Conservation (phyloP, 92 coral and sea anemone species). For the Metridium senile region DNA sequence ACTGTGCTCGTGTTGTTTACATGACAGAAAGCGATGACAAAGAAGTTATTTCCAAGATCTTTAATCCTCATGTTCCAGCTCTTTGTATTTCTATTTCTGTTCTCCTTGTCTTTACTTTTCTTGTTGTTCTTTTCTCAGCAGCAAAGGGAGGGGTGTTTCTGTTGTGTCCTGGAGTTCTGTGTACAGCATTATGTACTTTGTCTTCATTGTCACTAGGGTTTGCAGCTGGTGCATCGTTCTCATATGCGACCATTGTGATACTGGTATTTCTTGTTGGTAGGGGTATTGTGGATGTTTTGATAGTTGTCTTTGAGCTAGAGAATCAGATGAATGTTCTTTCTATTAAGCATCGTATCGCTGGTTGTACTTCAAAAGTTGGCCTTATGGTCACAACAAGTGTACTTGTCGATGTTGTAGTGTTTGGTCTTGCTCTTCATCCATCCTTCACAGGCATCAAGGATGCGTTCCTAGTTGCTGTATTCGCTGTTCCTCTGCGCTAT, state of each 20-base stretch:
- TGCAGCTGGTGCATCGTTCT: slow-evolving; percentile 32
- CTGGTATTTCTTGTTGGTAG: slow-evolving; percentile 43
- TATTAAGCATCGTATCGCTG: slow-evolving; percentile 44
- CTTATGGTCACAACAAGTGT: slow-evolving; percentile 47
- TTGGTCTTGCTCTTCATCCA: slow-evolving; percentile 34
- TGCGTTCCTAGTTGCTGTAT: slow-evolving; percentile 32
- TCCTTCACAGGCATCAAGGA: slow-evolving; percentile 45
- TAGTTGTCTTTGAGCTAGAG: slow-evolving; percentile 48
- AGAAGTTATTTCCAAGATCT: slow-evolving; percentile 13
- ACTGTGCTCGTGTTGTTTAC: slow-evolving; percentile 39
- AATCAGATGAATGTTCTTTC: slow-evolving; percentile 36
- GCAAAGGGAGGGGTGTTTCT: slow-evolving; percentile 20
- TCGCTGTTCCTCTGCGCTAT: slow-evolving; percentile 25
- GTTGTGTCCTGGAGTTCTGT: slow-evolving; percentile 15
- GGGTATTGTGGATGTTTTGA: slow-evolving; percentile 42
- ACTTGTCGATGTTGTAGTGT: slow-evolving; percentile 21
- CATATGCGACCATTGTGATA: slow-evolving; percentile 38
- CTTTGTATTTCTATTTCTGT: slow-evolving; percentile 24
- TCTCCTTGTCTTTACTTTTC: slow-evolving; percentile 22
- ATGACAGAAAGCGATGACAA: slow-evolving; percentile 19
- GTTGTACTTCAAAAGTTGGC: slow-evolving; percentile 51
- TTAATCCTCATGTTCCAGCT: slow-evolving; percentile 28
- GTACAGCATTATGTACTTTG: slow-evolving; percentile 22
- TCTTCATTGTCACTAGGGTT: slow-evolving; percentile 31
- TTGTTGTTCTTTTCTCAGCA: slow-evolving; percentile 9